Conservation (phyloP, 2,113 vertebrate genomes). For the western clawed frog (Xenopus tropicalis) region UCB_Xtro_10.0 CM004450.2:4435501-4436000, state of each 20-base stretch:
- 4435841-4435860: not conserved
- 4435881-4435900: not conserved
- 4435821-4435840: not conserved
- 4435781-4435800: rapidly evolving
- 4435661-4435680: conserved; percentile 83
- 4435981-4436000: too few species aligned
- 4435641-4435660: conserved; percentile 56
- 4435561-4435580: too few species aligned
- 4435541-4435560: too few species aligned
- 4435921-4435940: not conserved
- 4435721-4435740: conserved; percentile 84
- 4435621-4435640: too few species aligned
- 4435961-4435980: too few species aligned
- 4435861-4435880: not conserved
- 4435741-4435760: conserved; percentile 88
- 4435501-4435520: too few species aligned
- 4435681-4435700: conserved; percentile 65
- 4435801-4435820: not conserved
- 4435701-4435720: conserved; percentile 69
- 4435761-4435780: conserved; percentile 81
- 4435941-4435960: too few species aligned
- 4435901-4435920: not conserved
- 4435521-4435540: too few species aligned
- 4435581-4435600: too few species aligned
- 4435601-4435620: too few species aligned